phyloP scores from a whole-genome alignment of 2,888 invertebrate species.

The Tholera decimalis region DNA sequence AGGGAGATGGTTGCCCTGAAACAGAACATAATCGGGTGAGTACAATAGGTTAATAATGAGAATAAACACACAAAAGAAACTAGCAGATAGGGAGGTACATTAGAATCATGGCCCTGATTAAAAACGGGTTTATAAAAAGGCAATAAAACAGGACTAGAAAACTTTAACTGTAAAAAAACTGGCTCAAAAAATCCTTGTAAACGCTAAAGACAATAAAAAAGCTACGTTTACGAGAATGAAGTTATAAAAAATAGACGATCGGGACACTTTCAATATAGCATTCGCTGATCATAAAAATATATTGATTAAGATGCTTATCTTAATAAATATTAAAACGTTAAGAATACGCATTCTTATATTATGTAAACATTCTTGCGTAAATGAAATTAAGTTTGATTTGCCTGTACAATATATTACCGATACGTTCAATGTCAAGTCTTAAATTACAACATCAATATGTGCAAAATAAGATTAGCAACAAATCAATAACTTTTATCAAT shows the following conservation, averaged over 20 bases:
- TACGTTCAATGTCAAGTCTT: too few relatives aligned
- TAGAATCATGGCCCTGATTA: background rate
- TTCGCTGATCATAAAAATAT: constrained; percentile 5
- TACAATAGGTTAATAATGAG: background rate
- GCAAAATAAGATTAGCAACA: too few relatives aligned
- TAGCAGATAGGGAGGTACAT: background rate
- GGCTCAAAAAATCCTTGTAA: too few relatives aligned
- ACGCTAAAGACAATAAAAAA: background rate
- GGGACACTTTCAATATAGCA: background rate
- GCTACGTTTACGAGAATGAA: constrained; percentile 11
- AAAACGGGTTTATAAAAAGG: background rate
- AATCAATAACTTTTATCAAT: too few relatives aligned
- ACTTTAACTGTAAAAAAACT: background rate
- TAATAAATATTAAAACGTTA: background rate
- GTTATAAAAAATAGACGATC: background rate
- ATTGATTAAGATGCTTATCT: background rate
- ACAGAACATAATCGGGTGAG: constrained; percentile 61
- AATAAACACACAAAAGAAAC: background rate
- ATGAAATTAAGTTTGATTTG: background rate
- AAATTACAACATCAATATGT: background rate
- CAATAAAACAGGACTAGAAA: background rate
- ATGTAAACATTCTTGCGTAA: background rate
- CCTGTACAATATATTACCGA: background rate
- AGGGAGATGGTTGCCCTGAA: constrained; percentile 81
- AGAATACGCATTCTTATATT: too few relatives aligned